phyloP scores from a whole-genome alignment of 2,888 invertebrate genomes.

The Poecilobothrus nobilitatus region DNA sequence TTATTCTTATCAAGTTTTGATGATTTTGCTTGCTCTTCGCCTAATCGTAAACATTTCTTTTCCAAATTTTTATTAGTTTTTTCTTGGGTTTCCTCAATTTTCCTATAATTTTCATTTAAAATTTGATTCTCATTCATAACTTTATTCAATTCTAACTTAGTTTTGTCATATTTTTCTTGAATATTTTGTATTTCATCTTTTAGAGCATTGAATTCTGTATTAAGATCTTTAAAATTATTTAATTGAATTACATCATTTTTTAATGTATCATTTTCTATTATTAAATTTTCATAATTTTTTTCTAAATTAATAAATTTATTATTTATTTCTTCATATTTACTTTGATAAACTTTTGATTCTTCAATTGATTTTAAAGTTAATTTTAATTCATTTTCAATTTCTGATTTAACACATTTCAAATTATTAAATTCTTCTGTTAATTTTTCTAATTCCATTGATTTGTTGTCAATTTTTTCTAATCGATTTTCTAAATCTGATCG shows the following conservation, averaged over 20 bases:
- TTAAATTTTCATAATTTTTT: background rate
- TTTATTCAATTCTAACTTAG: conserved; percentile 19
- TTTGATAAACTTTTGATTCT: too few species aligned
- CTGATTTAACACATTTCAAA: too few species aligned
- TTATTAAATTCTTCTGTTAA: too few species aligned
- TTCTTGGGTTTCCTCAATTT: conserved; percentile 13
- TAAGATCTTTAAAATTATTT: too few species aligned
- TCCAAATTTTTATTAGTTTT: conserved; percentile 3
- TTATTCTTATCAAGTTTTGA: conserved; percentile 28
- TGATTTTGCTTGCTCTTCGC: conserved; percentile 28
- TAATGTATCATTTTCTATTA: too few species aligned
- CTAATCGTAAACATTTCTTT: conserved; percentile 19
- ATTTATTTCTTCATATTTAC: background rate
- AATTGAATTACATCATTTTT: too few species aligned
- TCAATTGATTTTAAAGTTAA: too few species aligned
- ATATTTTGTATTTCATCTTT: conserved; percentile 15
- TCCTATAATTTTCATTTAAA: conserved; percentile 22
- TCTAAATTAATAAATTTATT: background rate
- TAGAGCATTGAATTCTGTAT: too few species aligned
- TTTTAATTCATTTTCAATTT: too few species aligned
- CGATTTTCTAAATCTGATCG: too few species aligned
- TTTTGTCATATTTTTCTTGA: conserved; percentile 18
- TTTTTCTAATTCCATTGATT: too few species aligned
- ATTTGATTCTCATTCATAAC: conserved; percentile 22
- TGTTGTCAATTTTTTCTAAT: too few species aligned